phyloP scores from a whole-genome alignment of 2,888 invertebrate genomes.

The Trissoscelio sp. region DNA sequence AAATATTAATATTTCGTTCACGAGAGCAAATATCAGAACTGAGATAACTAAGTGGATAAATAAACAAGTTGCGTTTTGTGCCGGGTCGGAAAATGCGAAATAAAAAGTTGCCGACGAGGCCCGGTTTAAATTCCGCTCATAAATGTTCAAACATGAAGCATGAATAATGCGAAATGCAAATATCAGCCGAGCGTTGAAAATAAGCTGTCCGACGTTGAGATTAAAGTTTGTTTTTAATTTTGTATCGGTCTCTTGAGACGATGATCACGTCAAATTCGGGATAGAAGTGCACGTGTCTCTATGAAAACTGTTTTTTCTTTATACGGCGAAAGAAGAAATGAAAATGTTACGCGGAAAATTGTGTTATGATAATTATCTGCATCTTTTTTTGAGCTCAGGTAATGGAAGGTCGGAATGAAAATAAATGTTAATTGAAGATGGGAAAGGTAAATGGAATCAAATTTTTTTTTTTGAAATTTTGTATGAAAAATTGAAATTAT shows the following conservation, averaged over 20 bases:
- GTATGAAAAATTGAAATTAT: too few species aligned
- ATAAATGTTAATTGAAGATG: not conserved
- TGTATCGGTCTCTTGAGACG: conserved; percentile 32
- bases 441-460: not conserved
- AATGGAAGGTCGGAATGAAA: conserved; percentile 6
- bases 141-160: conserved; percentile 29
- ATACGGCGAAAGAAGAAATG: too few species aligned
- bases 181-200: conserved; percentile 37
- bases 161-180: conserved; percentile 51
- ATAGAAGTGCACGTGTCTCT: conserved; percentile 10
- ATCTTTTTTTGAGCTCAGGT: conserved; percentile 7
- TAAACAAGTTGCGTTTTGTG: not conserved
- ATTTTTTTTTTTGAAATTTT: too few species aligned
- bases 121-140: conserved; percentile 23
- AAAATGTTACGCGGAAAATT: conserved; percentile 7
- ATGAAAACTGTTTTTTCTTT: conserved; percentile 1
- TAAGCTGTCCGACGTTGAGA: conserved; percentile 45
- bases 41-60: conserved; percentile 7
- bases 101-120: not conserved
- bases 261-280: conserved; percentile 32
- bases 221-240: conserved; percentile 60
- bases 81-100: not conserved
- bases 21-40: not conserved
- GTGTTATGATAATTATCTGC: conserved; percentile 31
- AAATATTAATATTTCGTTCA: conserved; percentile 1